phyloP scores from a whole-genome alignment of 2,888 invertebrate species.

The Cyaniris semiargus region DNA sequence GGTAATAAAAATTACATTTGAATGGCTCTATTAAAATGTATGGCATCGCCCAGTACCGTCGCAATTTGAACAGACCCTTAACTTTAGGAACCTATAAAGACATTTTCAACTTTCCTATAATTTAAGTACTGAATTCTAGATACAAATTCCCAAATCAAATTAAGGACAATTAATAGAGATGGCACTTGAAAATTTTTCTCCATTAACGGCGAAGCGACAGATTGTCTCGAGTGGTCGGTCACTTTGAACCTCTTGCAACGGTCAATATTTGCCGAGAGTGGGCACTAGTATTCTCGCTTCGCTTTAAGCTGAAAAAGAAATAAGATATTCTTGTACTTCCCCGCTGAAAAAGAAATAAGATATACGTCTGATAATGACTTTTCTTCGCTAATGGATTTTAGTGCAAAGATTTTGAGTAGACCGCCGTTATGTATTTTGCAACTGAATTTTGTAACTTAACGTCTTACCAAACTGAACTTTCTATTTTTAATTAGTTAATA shows the following conservation, averaged over 20 bases:
- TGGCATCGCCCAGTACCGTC: too few relatives aligned
- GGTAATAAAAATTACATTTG: too few relatives aligned
- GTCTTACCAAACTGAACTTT: neutral
- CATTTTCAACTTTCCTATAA: too few relatives aligned
- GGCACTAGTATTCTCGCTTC: neutral
- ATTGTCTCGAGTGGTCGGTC: constrained; percentile 1
- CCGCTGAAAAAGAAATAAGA: neutral
- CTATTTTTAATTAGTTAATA: too few relatives aligned
- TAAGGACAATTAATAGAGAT: neutral
- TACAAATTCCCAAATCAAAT: neutral
- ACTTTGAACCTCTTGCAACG: neutral
- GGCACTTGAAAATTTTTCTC: neutral
- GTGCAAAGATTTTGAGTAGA: neutral
- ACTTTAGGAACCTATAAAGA: too few relatives aligned
- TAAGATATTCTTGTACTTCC: neutral
- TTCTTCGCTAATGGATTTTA: neutral
- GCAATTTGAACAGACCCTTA: too few relatives aligned
- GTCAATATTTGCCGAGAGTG: constrained; percentile 3
- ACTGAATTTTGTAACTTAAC: neutral
- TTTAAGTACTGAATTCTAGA: too few relatives aligned
- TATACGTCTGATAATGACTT: neutral
- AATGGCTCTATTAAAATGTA: too few relatives aligned
- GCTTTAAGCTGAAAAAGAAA: constrained; percentile 7
- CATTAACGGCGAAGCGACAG: neutral
- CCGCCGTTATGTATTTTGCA: neutral